Evolutionary conservation across 2,888 invertebrate genomes (phyloP).

Genomic region (Ophioninae sp.): DNA sequence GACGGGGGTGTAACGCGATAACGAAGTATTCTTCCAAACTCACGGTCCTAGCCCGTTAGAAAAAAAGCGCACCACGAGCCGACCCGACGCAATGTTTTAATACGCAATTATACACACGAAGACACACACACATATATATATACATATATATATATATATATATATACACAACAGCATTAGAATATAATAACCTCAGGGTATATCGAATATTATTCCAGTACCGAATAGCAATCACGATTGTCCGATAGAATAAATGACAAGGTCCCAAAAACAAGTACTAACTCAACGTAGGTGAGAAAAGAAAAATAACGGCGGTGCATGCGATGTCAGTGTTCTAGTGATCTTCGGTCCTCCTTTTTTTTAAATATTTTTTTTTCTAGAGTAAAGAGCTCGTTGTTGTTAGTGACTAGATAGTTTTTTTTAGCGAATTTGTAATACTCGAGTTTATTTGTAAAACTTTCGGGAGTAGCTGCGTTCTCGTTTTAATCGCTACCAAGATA

Average conservation of each 20-base stretch:
- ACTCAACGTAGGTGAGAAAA: slow-evolving; percentile 36
- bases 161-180: slow-evolving; percentile 44
- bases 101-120: slow-evolving; percentile 30
- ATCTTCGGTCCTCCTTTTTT: neutral
- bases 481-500: neutral
- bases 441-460: neutral
- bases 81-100: slow-evolving; percentile 47
- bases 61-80: slow-evolving; percentile 18
- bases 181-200: slow-evolving; percentile 61
- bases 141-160: neutral
- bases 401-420: slow-evolving; percentile 32
- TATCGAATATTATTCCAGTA: slow-evolving; percentile 60
- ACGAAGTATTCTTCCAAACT: slow-evolving; percentile 36
- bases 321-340: slow-evolving; percentile 42
- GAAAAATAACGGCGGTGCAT: slow-evolving; percentile 30
- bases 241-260: slow-evolving; percentile 58
- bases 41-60: slow-evolving; percentile 1
- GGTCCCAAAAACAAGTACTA: slow-evolving; percentile 39
- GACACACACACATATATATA: neutral
- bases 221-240: slow-evolving; percentile 55
- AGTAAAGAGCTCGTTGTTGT: slow-evolving; percentile 11
- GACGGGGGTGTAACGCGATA: slow-evolving; percentile 1
- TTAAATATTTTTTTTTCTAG: slow-evolving; percentile 12
- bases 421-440: slow-evolving; percentile 15
- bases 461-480: neutral